Percentiles rank a stretch among this genome's conserved stretches.
These are phyloP conservation scores for Orthosia cruda DNA, from an alignment of 2,888 invertebrate species.

Conservation along the genomic window DNA sequence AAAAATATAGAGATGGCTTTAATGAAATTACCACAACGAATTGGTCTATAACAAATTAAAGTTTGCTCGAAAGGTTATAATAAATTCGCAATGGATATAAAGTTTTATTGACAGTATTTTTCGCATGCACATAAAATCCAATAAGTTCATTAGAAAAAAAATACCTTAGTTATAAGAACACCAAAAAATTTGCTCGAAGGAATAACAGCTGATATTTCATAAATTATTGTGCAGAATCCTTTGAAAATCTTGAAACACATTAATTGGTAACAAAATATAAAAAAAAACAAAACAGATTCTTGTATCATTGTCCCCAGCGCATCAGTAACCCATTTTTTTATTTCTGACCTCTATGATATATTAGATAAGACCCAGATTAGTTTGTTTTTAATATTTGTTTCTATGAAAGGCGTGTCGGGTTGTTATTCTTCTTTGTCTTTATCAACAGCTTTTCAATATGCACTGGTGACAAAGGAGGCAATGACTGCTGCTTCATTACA, in stretches of 20 bases:
- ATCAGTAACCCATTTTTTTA: slow-evolving; percentile 13
- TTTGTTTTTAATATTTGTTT: slow-evolving; percentile 26
- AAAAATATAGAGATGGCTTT: neutral
- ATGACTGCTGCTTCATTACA: neutral
- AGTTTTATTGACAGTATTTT: neutral
- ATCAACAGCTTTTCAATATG: slow-evolving; percentile 9
- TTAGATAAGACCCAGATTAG: slow-evolving; percentile 25
- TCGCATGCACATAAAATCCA: neutral
- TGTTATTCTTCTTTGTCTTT: slow-evolving; percentile 12
- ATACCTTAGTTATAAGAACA: neutral
- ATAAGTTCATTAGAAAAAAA: neutral
- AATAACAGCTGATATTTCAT: too few relatives aligned
- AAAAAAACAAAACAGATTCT: neutral
- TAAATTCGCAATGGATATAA: slow-evolving; percentile 16
- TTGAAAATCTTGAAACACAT: neutral
- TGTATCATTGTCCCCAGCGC: slow-evolving; percentile 9
- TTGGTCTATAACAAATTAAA: slow-evolving; percentile 1
- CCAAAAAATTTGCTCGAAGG: neutral
- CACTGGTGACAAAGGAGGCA: neutral
- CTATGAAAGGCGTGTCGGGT: slow-evolving; percentile 7
- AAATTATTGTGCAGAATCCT: neutral
- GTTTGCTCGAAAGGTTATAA: slow-evolving; percentile 9
- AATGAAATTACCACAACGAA: slow-evolving; percentile 21
- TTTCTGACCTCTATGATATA: slow-evolving; percentile 13
- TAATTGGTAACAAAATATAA: neutral